phyloP scores from a whole-genome alignment of 2,797 vertebrate genomes.

The Sebastes steindachneri region DNA sequence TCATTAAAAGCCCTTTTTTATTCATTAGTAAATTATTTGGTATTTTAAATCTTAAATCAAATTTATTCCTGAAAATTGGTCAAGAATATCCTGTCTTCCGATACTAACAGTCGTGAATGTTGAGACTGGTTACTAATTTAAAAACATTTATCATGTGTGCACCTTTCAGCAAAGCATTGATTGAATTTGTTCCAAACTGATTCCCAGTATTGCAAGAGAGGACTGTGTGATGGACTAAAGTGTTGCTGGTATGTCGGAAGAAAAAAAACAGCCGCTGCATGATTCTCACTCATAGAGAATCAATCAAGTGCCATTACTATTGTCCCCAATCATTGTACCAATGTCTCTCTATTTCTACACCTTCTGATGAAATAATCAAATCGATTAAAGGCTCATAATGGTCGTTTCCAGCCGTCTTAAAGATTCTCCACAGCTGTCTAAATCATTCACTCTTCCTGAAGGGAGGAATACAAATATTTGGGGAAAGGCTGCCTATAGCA shows the following conservation, averaged over 20 bases:
- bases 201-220: neutral
- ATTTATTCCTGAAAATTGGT: constrained; percentile 15
- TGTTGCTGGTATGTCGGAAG: neutral
- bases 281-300: constrained; percentile 20
- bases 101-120: constrained; percentile 10
- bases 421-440: constrained; percentile 40
- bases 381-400: constrained; percentile 47
- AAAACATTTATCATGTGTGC: neutral
- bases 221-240: neutral
- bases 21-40: constrained; percentile 18
- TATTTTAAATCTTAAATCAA: constrained; percentile 14
- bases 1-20: constrained; percentile 19
- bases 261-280: neutral
- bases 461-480: constrained; percentile 13
- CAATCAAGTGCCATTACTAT: constrained; percentile 46
- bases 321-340: constrained; percentile 34
- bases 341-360: constrained; percentile 43
- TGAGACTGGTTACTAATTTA: constrained; percentile 23
- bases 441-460: constrained; percentile 35
- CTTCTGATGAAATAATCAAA: constrained; percentile 38
- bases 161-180: neutral
- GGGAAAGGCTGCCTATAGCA: constrained; percentile 3
- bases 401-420: constrained; percentile 7
- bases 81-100: constrained; percentile 47
- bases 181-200: neutral